Percentiles rank a stretch among this genome's conserved stretches.
phyloP scores from a whole-genome alignment of 2,113 vertebrate genomes.

The Oryzias celebensis region DNA sequence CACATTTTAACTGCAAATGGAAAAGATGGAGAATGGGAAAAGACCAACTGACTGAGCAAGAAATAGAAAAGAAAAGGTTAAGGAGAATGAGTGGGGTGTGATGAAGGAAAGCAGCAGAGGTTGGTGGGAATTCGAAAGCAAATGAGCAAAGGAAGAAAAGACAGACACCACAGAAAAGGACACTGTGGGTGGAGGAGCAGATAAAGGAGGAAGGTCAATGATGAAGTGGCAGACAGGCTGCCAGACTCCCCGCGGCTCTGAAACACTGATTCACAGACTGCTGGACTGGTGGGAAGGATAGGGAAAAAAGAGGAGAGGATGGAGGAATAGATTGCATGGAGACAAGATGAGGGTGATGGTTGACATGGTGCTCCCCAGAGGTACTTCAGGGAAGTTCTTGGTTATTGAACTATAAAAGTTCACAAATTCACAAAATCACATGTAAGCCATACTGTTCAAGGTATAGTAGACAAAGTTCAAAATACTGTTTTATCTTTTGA shows the following conservation, averaged over 20 bases:
- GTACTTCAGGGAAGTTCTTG: background rate
- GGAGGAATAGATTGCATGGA: slow-evolving; percentile 7
- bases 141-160: slow-evolving; percentile 41
- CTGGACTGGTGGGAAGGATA: slow-evolving; percentile 11
- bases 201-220: slow-evolving; percentile 55
- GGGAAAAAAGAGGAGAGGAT: slow-evolving; percentile 3
- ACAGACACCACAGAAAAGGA: slow-evolving; percentile 27
- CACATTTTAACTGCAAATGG: slow-evolving; percentile 21
- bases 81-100: slow-evolving; percentile 22
- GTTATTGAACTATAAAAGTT: background rate
- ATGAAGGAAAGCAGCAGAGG: slow-evolving; percentile 24
- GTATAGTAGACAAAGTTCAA: too few relatives aligned
- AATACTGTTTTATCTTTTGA: too few relatives aligned
- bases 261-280: slow-evolving; percentile 52
- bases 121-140: slow-evolving; percentile 22
- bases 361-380: background rate
- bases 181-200: slow-evolving; percentile 35
- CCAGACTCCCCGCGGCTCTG: slow-evolving; percentile 52
- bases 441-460: too few relatives aligned
- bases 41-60: slow-evolving; percentile 4
- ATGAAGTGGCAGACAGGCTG: slow-evolving; percentile 54
- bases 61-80: slow-evolving; percentile 35
- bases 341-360: background rate
- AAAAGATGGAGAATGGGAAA: background rate
- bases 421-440: too few relatives aligned